Base-by-base conservation (phyloP, 2,888 invertebrate genomes). In the Beris chalybata region DNA sequence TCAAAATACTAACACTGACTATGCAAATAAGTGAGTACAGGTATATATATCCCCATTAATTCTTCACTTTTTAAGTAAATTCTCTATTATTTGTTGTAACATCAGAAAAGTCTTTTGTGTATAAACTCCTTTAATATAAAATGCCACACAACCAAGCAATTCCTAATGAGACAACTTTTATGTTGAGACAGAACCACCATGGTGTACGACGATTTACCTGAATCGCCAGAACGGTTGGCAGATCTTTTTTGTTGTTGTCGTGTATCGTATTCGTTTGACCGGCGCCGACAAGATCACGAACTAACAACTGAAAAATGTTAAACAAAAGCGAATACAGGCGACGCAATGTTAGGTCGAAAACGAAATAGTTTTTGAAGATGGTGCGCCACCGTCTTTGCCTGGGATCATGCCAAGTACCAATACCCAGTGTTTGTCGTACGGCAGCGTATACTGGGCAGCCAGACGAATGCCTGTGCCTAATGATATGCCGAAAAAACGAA, bases 241-340 rank as follows among this genome's bases (percentile, higher is more conserved):
- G 38, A 38, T n/a, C 15, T 61, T 61, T 12, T 30, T 61, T 61
- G n/a, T 61, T 61, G 52, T 43, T 48, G 52, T 61, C 50, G 43
- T 52, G 61, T 61, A 43, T 61, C 38, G 61, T 61, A n/a, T 30
- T 47, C 61, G 50, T 61, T 61, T 56, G 61, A 38, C 38, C 61
- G 61, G 61, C 61, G 61, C 61, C 61, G 61, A 50, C 61, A 61
- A 61, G 61, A 61, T 61, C 61, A 61, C 61, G 61, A 61, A 61
- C 61, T 61, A 61, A 61, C 61, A 50, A 61, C 61, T 13, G 61
- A 22, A 52, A 61, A 61, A 61, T 61, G 61, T 61, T 61, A 29
- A 52, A 61, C 61, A 61, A 61, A 61, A 61, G 61, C 38, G 52
- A 50, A 61, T 61, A 61, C 61, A 38, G 61, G 38, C 52, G 61